phyloP scores from a whole-genome alignment of 2,113 vertebrate genomes.

The Delphinapterus leucas region DNA sequence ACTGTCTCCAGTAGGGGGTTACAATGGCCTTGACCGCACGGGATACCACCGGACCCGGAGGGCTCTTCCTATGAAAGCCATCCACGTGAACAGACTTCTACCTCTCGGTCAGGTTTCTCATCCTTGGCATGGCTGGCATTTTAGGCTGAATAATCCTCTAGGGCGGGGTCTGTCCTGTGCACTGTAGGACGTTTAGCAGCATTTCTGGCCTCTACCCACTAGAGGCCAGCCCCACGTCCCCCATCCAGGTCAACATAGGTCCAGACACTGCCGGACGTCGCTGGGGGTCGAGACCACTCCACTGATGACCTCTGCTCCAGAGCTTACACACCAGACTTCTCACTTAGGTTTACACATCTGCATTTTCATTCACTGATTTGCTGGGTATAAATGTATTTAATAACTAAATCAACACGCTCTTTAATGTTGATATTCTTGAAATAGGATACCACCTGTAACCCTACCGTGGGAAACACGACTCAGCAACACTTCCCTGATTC shows the following conservation, averaged over 20 bases:
- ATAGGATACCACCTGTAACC: not conserved
- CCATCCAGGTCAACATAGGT: not conserved
- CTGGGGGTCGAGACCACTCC: not conserved
- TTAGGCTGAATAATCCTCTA: not conserved
- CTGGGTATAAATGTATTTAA: not conserved
- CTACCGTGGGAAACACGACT: not conserved
- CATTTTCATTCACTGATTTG: not conserved
- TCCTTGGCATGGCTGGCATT: not conserved
- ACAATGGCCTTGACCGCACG: not conserved
- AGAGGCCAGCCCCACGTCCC: not conserved
- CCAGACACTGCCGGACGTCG: not conserved
- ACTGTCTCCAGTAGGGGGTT: not conserved
- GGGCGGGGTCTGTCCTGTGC: not conserved
- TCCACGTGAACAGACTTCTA: not conserved
- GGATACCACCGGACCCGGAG: not conserved
- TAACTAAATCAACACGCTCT: not conserved
- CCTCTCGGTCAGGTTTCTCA: not conserved
- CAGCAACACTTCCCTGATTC: not conserved
- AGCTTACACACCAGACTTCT: not conserved
- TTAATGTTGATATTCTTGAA: not conserved
- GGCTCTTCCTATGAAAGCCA: not conserved
- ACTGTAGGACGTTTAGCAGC: too few species aligned
- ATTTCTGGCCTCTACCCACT: not conserved
- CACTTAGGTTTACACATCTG: not conserved
- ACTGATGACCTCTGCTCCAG: not conserved